phyloP scores from a whole-genome alignment of 2,797 vertebrate genomes.

The Liasis olivaceus region DNA sequence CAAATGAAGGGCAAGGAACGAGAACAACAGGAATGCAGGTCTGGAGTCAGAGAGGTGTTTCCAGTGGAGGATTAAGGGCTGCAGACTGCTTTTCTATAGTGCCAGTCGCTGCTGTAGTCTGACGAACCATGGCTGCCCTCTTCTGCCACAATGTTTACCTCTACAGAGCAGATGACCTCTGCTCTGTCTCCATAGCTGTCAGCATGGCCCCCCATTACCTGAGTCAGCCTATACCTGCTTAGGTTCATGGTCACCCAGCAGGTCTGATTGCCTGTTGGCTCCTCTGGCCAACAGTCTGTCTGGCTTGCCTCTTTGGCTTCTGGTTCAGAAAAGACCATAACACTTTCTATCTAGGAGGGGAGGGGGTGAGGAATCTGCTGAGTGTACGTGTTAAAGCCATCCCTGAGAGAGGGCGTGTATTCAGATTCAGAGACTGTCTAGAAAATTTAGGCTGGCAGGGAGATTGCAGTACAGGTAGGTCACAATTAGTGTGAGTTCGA shows the following conservation, averaged over 20 bases:
- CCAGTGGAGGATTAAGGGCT: background rate
- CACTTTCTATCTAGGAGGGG: background rate
- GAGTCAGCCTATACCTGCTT: background rate
- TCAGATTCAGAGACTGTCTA: background rate
- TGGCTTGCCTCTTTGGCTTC: background rate
- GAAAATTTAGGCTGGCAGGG: background rate
- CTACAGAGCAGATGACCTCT: background rate
- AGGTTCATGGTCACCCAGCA: background rate
- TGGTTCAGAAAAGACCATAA: background rate
- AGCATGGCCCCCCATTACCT: background rate
- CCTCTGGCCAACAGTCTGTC: background rate
- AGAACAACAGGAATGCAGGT: background rate
- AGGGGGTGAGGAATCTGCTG: background rate
- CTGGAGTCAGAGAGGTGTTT: background rate
- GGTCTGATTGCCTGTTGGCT: background rate
- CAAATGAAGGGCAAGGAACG: background rate
- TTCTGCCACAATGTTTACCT: background rate
- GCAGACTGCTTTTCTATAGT: background rate
- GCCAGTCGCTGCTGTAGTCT: background rate
- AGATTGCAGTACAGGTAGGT: background rate
- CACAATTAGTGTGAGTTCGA: background rate
- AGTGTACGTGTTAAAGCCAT: background rate
- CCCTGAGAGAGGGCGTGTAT: background rate
- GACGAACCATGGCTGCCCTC: background rate
- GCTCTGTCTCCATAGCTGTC: background rate